Conservation (phyloP, 2,113 vertebrate genomes). For the Hymenochirus boettgeri region DNA sequence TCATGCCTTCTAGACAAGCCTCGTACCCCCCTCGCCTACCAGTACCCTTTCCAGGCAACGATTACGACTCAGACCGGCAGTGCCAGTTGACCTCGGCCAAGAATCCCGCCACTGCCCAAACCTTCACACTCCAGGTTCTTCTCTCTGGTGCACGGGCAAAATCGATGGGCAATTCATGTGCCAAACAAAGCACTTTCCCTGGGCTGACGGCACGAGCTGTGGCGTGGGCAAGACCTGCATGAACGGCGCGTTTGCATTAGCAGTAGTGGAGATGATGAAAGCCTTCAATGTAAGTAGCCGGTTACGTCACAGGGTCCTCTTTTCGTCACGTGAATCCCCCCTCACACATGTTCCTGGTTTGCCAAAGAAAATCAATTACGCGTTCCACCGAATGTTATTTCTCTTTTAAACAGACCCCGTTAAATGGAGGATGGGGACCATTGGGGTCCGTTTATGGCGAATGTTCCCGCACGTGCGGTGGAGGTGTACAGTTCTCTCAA, state of each 20-base stretch:
- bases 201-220: conserved; percentile 63
- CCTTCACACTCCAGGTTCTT: conserved; percentile 52
- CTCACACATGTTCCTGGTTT: too few species aligned
- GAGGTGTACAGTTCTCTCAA: conserved; percentile 59
- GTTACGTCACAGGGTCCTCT: too few species aligned
- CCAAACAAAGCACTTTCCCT: conserved; percentile 66
- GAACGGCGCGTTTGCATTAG: conserved; percentile 58
- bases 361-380: too few species aligned
- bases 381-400: not conserved
- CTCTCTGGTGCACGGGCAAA: conserved; percentile 63
- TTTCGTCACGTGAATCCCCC: too few species aligned
- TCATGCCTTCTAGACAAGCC: conserved; percentile 65
- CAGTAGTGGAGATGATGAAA: conserved; percentile 45
- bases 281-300: conserved; percentile 59
- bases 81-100: conserved; percentile 62
- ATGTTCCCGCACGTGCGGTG: conserved; percentile 63
- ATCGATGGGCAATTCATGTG: conserved; percentile 59
- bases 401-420: conserved; percentile 52
- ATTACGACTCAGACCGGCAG: conserved; percentile 56
- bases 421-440: conserved; percentile 57
- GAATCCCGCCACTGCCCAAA: conserved; percentile 60
- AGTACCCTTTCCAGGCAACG: conserved; percentile 55
- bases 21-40: conserved; percentile 56
- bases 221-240: conserved; percentile 52
- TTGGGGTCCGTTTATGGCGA: conserved; percentile 58